phyloP scores from a whole-genome alignment of 2,113 vertebrate genomes.

The Stigmatopora argus region DNA sequence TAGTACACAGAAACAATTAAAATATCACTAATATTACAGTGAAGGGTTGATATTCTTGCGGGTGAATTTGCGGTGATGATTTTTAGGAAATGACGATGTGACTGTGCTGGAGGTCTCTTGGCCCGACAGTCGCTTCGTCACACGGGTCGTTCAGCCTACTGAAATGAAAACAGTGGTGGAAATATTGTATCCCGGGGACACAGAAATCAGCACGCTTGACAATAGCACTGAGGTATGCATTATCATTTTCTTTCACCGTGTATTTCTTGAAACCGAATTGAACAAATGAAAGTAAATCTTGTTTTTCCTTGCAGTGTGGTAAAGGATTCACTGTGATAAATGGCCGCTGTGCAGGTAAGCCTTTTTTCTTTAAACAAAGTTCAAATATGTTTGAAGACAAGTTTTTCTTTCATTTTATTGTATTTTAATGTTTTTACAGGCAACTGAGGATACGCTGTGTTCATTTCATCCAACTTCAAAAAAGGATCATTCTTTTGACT shows the following conservation, averaged over 20 bases:
- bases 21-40: neutral
- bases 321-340: slow-evolving; percentile 78
- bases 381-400: neutral
- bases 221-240: slow-evolving; percentile 71
- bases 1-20: neutral
- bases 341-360: slow-evolving; percentile 79
- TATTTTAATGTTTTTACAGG: slow-evolving; percentile 42
- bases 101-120: slow-evolving; percentile 85
- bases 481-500: slow-evolving; percentile 2
- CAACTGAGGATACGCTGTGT: slow-evolving; percentile 39
- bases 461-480: neutral
- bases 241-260: neutral
- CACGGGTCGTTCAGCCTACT: slow-evolving; percentile 64
- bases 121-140: slow-evolving; percentile 72
- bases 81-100: slow-evolving; percentile 76
- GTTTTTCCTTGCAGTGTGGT: slow-evolving; percentile 74
- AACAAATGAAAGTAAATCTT: neutral
- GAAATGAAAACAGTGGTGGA: slow-evolving; percentile 84
- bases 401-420: slow-evolving; percentile 11
- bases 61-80: slow-evolving; percentile 4
- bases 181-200: slow-evolving; percentile 71
- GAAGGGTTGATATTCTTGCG: neutral
- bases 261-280: neutral
- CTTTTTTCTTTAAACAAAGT: neutral
- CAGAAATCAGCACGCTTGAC: slow-evolving; percentile 43